These are phyloP conservation scores for Varanus komodoensis DNA, from an alignment of 2,113 vertebrate genomes.

Conservation along the genomic window DNA sequence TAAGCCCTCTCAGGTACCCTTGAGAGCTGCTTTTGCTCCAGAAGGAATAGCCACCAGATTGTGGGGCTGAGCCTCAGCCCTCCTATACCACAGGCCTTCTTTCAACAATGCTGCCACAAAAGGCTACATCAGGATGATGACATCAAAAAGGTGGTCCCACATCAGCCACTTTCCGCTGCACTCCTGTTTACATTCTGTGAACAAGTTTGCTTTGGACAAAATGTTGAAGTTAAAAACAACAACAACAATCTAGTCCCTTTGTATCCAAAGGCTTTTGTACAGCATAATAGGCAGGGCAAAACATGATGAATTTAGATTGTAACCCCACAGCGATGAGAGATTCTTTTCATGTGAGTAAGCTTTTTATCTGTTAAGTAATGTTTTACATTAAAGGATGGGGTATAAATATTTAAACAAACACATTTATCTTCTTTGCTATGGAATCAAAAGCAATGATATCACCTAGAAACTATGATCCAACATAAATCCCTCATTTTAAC, in stretches of 20 bases:
- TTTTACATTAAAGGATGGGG: no score
- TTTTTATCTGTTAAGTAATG: conserved; percentile 24
- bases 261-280: conserved; percentile 27
- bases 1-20: rapidly evolving
- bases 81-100: conserved; percentile 32
- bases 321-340: conserved; percentile 8
- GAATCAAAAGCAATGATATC: not conserved
- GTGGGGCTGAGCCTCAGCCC: conserved; percentile 22
- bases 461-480: not conserved
- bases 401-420: no score
- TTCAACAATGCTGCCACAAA: not conserved
- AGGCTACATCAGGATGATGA: conserved; percentile 18
- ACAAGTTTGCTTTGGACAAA: conserved; percentile 59
- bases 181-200: conserved; percentile 56
- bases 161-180: conserved; percentile 16
- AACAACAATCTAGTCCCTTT: not conserved
- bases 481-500: not conserved
- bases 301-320: not conserved
- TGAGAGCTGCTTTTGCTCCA: not conserved
- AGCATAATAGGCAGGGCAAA: conserved; percentile 37
- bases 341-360: not conserved
- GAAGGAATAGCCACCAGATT: rapidly evolving
- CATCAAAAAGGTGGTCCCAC: not conserved
- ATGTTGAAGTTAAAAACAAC: conserved; percentile 25
- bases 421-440: not conserved